Evolutionary conservation across 2,888 invertebrate species (phyloP).

Genomic region (Eumacrocentrus americanus): DNA sequence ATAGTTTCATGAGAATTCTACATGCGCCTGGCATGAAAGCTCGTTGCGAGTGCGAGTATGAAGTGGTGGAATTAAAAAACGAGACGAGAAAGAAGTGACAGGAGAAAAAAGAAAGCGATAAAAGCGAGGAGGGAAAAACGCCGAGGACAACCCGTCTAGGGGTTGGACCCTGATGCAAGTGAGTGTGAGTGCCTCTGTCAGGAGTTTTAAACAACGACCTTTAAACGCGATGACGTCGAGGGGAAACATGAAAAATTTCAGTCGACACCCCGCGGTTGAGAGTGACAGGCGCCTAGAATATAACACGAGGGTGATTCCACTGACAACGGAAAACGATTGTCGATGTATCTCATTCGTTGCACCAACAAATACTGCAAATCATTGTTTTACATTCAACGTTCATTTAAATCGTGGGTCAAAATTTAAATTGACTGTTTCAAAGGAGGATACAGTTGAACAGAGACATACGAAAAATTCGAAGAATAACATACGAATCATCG

Average conservation of each 20-base stretch:
- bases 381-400: too few species aligned
- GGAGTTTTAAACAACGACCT: constrained; percentile 12
- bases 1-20: neutral
- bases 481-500: too few species aligned
- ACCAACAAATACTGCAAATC: neutral
- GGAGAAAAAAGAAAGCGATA: neutral
- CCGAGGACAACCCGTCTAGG: constrained; percentile 6
- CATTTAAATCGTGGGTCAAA: too few species aligned
- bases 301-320: constrained; percentile 7
- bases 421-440: too few species aligned
- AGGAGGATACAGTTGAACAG: too few species aligned
- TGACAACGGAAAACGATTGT: constrained; percentile 3
- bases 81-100: constrained; percentile 6
- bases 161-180: constrained; percentile 2
- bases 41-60: neutral
- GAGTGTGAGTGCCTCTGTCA: constrained; percentile 17
- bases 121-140: constrained; percentile 8
- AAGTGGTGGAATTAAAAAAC: neutral
- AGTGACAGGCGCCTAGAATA: constrained; percentile 3
- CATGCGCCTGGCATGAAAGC: too few species aligned
- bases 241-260: constrained; percentile 23
- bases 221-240: neutral
- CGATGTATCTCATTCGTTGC: constrained; percentile 3
- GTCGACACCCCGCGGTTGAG: constrained; percentile 21
- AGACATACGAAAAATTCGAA: too few species aligned